These are phyloP conservation scores for Propithecus coquereli DNA, from an alignment of 2,113 vertebrate genomes.

Conservation along the genomic window DNA sequence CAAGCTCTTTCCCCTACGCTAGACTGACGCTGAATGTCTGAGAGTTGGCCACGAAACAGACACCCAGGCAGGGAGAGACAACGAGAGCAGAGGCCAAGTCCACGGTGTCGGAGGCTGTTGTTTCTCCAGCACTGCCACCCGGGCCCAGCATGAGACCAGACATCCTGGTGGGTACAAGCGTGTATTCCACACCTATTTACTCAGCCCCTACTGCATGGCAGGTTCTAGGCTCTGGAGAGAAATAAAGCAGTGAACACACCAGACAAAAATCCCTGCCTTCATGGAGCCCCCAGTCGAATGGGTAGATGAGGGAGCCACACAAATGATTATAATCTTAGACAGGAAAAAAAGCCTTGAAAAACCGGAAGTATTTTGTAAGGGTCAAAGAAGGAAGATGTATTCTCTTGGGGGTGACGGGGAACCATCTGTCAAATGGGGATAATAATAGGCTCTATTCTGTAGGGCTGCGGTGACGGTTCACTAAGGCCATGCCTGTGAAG, in stretches of 20 bases:
- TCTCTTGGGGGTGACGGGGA: background rate
- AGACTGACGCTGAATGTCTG: background rate
- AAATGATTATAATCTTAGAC: background rate
- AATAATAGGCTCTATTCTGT: background rate
- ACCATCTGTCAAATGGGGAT: background rate
- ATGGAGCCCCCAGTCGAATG: background rate
- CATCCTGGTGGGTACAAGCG: background rate
- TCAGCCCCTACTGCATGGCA: background rate
- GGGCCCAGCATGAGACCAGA: background rate
- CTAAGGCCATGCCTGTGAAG: background rate
- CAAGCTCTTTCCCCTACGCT: conserved; percentile 15
- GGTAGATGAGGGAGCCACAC: background rate
- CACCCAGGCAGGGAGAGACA: background rate
- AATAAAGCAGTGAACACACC: background rate
- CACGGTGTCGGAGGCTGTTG: background rate
- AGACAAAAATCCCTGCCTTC: background rate
- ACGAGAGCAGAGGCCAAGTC: background rate
- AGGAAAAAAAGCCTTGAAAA: background rate
- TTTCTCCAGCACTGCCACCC: background rate
- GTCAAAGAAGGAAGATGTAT: background rate
- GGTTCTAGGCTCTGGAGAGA: background rate
- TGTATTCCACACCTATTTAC: background rate
- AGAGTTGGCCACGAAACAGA: background rate
- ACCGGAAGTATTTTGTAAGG: background rate
- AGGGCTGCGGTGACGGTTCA: background rate